These are phyloP conservation scores for Paratrypauchen microcephalus DNA, from an alignment of 2,797 vertebrate species.

Conservation along the genomic window DNA sequence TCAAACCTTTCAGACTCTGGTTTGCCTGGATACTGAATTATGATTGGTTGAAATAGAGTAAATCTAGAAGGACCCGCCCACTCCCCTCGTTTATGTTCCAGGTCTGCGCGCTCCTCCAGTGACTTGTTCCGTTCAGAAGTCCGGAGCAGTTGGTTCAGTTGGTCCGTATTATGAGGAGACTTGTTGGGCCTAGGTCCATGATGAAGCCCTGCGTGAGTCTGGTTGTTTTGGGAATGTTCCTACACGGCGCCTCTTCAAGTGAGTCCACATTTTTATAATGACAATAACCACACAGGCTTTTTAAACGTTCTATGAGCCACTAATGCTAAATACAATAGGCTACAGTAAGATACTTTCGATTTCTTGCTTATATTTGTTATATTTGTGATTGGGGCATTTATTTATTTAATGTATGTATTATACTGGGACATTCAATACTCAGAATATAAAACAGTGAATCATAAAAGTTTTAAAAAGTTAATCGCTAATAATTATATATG, in stretches of 20 bases:
- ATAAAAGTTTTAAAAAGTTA: no score
- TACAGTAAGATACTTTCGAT: no score
- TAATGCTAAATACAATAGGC: no score
- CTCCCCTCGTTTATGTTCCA: not conserved
- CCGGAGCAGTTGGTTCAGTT: no score
- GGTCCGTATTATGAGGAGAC: not conserved
- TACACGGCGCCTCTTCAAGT: not conserved
- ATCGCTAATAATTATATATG: no score
- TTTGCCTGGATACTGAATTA: not conserved
- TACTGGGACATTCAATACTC: no score
- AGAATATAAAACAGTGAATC: no score
- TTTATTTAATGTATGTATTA: no score
- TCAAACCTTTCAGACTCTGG: not conserved
- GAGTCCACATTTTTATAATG: not conserved
- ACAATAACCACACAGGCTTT: not conserved
- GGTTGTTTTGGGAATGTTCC: not conserved
- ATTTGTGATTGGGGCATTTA: no score
- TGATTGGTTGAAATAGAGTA: not conserved
- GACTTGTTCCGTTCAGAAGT: not conserved
- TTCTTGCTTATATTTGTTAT: no score
- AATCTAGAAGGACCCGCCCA: not conserved
- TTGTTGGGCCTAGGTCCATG: not conserved
- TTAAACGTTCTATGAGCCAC: no score
- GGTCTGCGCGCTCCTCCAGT: not conserved
- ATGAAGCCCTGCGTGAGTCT: slow-evolving; percentile 5